Base-by-base conservation (phyloP, 2,113 vertebrate genomes). In the Etia nguti region DNA sequence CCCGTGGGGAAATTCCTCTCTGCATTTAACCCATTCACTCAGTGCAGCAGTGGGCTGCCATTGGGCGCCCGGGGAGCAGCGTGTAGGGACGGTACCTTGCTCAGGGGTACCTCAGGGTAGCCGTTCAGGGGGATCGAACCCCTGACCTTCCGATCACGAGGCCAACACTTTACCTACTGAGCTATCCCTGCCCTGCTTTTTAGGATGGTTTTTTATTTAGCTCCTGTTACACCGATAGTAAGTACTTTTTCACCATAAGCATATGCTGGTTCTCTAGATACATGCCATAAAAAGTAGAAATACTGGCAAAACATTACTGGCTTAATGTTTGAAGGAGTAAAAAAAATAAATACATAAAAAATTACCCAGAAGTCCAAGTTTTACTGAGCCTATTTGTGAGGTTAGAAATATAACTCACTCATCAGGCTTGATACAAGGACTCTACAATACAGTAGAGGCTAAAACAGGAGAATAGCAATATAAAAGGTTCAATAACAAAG, bases 381-480 rank as follows among this genome's bases (percentile, higher is more conserved):
- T 9, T 38, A 38, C 8, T 38, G 59, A 62, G 59, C 31, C 59
- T 7, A n/a, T 62, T 62, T 62, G 16, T 62, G 29, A 60, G 26
- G 8, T 18, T 18, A 59, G 56, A 59, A 29, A 57, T 1, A 57
- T 24, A 57, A 16, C 13, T 3, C 29, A 26, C 56, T 29, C 4
- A 59, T 31, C 57, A 65, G 31, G 60, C 31, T 65, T n/a, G 2
- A 34, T 4, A 20, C 57, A 34, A 20, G 16, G 9, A 18, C 60
- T 0, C 18, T 0, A 62, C 1, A 0, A 36, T 36, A 20, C 59
- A 62, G 59, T 2, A 2, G 16, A 34, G 8, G 18, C 59, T 36
- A 10, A 62, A 62, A 36, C 59, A 62, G 55, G 55, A 26, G 26
- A 1, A 8, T 3, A 7, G 15, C 55, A 56, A 29, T 20, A 62